Conservation (phyloP, 2,888 invertebrate species). For the Belgica antarctica region DNA sequence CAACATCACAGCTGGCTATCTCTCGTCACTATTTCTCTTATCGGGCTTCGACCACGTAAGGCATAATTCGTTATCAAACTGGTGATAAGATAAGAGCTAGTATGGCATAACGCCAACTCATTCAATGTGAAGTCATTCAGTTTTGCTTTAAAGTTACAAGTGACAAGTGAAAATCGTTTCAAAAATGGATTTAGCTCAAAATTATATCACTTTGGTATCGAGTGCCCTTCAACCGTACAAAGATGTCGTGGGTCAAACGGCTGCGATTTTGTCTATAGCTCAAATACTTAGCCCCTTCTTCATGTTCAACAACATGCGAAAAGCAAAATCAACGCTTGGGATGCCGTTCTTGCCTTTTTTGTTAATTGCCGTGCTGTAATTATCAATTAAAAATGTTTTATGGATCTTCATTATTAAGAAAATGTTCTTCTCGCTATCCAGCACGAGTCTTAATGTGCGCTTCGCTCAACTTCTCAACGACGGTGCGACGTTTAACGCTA, state of each 20-base stretch:
- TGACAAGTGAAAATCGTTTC: neutral
- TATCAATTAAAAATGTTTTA: conserved; percentile 50
- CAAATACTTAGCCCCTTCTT: conserved; percentile 80
- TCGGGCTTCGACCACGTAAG: no score
- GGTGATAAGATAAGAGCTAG: no score
- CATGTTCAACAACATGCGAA: conserved; percentile 71
- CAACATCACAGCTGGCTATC: no score
- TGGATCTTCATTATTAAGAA: conserved; percentile 45
- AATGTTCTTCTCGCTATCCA: conserved; percentile 54
- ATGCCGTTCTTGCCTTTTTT: conserved; percentile 69
- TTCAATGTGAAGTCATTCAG: neutral
- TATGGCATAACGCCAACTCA: neutral
- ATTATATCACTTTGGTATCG: neutral
- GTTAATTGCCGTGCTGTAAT: conserved; percentile 76
- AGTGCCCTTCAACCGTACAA: conserved; percentile 14
- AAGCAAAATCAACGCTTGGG: conserved; percentile 65
- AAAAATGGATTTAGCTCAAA: neutral
- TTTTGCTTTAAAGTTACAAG: neutral
- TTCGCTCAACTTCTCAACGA: conserved; percentile 73
- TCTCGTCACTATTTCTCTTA: no score
- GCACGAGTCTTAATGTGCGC: conserved; percentile 72
- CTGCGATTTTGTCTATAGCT: conserved; percentile 62
- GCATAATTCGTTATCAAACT: no score
- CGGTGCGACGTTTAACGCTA: conserved; percentile 73
- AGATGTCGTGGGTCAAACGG: neutral